Evolutionary conservation across 1,140 invertebrate species (phyloP).

Genomic region (Calliopsis andreniformis): DNA sequence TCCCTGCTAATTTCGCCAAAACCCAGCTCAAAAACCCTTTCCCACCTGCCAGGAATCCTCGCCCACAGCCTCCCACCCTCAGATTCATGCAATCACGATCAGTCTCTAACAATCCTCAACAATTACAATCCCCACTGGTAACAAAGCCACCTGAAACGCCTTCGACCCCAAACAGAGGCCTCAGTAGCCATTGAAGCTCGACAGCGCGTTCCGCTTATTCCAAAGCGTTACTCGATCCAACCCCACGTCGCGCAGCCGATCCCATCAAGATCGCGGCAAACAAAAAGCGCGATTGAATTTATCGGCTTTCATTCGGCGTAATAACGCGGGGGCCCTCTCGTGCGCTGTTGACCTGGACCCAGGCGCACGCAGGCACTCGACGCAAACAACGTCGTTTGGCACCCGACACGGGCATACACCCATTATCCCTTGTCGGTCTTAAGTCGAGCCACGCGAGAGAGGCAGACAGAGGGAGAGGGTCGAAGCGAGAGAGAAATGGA

Average conservation of each 20-base stretch:
- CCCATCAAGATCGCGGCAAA: constrained; percentile 5
- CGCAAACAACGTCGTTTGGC: constrained; percentile 45
- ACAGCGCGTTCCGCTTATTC: constrained; percentile 23
- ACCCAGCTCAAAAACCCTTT: too few species aligned
- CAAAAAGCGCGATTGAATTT: constrained; percentile 44
- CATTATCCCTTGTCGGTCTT: constrained; percentile 55
- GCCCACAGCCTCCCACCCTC: too few species aligned
- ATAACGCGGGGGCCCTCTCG: constrained; percentile 20
- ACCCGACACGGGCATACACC: constrained; percentile 33
- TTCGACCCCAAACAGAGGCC: not conserved
- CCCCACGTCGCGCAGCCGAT: constrained; percentile 5
- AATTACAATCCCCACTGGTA: not conserved
- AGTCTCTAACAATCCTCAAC: too few species aligned
- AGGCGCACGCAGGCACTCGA: constrained; percentile 23
- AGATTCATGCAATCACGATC: too few species aligned
- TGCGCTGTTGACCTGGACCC: constrained; percentile 7
- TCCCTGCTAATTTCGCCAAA: too few species aligned
- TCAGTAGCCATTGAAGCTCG: constrained; percentile 1
- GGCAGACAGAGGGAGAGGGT: too few species aligned
- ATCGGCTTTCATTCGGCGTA: constrained; percentile 46
- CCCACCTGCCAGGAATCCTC: too few species aligned
- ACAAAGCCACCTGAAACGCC: not conserved
- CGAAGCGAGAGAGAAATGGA: constrained; percentile 54
- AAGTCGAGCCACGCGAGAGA: constrained; percentile 57
- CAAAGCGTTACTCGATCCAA: constrained; percentile 7